Evolutionary conservation across 2,113 vertebrate genomes (phyloP).

Genomic region (Caloenas nicobarica): DNA sequence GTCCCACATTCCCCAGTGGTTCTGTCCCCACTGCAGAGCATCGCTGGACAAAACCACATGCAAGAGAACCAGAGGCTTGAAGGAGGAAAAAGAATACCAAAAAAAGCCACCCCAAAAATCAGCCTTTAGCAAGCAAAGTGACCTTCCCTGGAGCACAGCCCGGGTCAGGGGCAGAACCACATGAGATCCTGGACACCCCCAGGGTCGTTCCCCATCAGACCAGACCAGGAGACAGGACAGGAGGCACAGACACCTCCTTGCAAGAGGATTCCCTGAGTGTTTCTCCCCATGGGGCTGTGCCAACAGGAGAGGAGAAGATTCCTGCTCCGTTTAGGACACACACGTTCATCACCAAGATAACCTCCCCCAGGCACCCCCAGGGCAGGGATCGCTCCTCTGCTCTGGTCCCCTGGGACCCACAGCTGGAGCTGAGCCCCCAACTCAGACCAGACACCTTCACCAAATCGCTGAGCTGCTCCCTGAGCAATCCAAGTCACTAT

Average conservation of each 20-base stretch:
- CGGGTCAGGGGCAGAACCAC: neutral
- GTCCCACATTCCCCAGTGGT: neutral
- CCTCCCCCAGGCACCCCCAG: too few species aligned
- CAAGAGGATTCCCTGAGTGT: neutral
- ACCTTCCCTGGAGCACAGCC: neutral
- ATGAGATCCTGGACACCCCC: neutral
- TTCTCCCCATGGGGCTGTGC: neutral
- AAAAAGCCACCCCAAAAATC: neutral
- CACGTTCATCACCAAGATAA: accelerated
- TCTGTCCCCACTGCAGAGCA: neutral
- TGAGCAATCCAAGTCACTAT: accelerated
- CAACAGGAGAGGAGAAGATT: neutral
- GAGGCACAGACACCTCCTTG: neutral
- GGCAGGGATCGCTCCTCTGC: neutral
- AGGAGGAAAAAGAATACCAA: too few species aligned
- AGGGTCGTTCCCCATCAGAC: accelerated
- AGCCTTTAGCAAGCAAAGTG: neutral
- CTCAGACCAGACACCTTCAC: neutral
- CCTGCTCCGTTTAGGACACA: neutral
- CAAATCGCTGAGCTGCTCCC: neutral
- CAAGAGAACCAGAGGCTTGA: neutral
- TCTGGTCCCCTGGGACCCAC: neutral
- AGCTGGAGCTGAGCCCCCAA: neutral
- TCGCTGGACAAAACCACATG: accelerated
- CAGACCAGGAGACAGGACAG: neutral